Evolutionary conservation across 2,113 vertebrate species (phyloP).

Genomic region (Erinaceus europaeus): DNA sequence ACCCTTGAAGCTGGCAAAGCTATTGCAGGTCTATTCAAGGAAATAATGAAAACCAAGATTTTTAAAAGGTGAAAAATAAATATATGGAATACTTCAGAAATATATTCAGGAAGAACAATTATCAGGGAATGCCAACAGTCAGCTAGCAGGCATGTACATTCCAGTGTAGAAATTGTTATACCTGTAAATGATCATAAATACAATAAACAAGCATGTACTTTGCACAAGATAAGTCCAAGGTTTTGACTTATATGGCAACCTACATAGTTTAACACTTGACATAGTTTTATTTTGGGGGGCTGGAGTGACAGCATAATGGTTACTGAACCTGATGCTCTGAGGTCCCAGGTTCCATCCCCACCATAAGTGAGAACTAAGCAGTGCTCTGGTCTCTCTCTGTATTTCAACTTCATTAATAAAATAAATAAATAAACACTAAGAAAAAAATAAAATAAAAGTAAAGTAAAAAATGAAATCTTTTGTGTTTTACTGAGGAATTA

Average conservation of each 20-base stretch:
- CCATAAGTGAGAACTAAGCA: too few species aligned
- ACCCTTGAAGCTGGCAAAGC: not conserved
- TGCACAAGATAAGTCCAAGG: not conserved
- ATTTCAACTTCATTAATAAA: too few species aligned
- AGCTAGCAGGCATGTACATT: not conserved
- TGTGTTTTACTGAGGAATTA: too few species aligned
- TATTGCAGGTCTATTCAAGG: not conserved
- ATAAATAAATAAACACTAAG: too few species aligned
- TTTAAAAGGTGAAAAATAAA: slow-evolving; percentile 34
- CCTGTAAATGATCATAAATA: not conserved
- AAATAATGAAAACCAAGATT: slow-evolving; percentile 19
- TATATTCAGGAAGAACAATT: not conserved
- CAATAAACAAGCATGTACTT: fast-evolving
- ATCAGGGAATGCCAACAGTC: not conserved
- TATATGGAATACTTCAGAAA: slow-evolving; percentile 14
- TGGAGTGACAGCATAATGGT: too few species aligned
- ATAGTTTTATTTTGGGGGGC: too few species aligned
- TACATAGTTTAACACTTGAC: not conserved
- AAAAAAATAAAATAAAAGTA: too few species aligned
- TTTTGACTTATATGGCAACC: not conserved
- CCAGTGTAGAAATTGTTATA: not conserved
- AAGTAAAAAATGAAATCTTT: too few species aligned
- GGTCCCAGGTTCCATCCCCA: too few species aligned
- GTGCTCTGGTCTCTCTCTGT: too few species aligned
- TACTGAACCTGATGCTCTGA: too few species aligned